phyloP scores from a whole-genome alignment of 2,888 invertebrate species.

The Tinea pellionella region DNA sequence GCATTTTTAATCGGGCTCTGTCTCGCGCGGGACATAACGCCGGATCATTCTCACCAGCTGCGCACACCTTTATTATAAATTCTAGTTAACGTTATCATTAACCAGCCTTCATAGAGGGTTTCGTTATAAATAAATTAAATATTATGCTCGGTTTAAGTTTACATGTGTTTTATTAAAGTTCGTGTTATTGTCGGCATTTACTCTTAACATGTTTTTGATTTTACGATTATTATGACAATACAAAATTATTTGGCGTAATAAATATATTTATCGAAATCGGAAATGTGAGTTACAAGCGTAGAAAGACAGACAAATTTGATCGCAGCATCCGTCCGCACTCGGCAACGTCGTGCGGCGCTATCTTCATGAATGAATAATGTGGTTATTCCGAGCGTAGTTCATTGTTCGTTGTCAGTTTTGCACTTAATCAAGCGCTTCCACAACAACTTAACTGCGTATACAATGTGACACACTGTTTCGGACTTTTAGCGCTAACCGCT shows the following conservation, averaged over 20 bases:
- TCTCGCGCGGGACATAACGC: constrained; percentile 68
- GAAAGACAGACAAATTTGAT: constrained; percentile 4
- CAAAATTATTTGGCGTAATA: background rate
- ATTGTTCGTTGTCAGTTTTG: constrained; percentile 22
- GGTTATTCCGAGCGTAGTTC: constrained; percentile 24
- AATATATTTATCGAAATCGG: background rate
- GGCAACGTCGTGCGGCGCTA: constrained; percentile 1
- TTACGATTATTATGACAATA: background rate
- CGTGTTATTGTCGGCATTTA: no score
- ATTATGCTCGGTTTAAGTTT: background rate
- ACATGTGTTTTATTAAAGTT: background rate
- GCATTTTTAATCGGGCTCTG: constrained; percentile 64
- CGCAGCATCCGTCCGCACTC: background rate
- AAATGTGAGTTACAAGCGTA: background rate
- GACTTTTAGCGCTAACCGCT: constrained; percentile 3
- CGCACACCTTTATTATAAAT: constrained; percentile 58
- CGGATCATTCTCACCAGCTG: constrained; percentile 58
- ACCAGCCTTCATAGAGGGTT: constrained; percentile 42
- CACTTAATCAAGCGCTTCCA: constrained; percentile 18
- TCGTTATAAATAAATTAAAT: background rate
- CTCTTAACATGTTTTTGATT: background rate
- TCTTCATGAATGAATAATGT: constrained; percentile 27
- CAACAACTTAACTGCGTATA: constrained; percentile 9
- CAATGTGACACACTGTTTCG: constrained; percentile 2
- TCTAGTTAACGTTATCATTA: constrained; percentile 68